Evolutionary conservation across 2,113 vertebrate genomes (phyloP), one percentile per base, ranked within the genome.

Genomic region (Pelusios castaneus): DNA sequence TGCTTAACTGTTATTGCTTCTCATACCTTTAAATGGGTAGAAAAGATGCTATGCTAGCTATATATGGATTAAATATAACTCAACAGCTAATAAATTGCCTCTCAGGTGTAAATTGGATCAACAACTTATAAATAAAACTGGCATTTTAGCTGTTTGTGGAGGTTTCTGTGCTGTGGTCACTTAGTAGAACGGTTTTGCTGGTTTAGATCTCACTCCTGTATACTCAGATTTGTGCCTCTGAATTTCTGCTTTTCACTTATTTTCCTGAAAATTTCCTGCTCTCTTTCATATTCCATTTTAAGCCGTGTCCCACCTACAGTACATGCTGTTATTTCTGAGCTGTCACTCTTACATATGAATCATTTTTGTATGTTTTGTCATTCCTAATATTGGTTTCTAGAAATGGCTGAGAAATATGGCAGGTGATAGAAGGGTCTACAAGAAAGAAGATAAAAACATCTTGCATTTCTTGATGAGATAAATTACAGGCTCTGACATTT

Each of bases 311-410:
- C 97, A 97, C 97, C 96, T 97, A 95, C 95, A 94, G 85, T 81
- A 91, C 85, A 95, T 96, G 97, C 95, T 97, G 85, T 92, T 94
- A 97, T 96, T 97, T 97, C 94, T 95, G 88, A 97, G 80, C 95
- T 95, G 95, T 97, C 97, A 94, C 81, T 97, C 95, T 95, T 95
- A 96, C 92, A 96, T 96, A 92, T 95, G 97, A 98, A 94, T 98
- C 97, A 97, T 93, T 97, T 97, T 90, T 97, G 89, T 93, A 3
- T 97, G 95, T 96, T 98, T 97, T 98, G 97, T 98, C 96, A 97
- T 95, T 97, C 94, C 96, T 96, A 97, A 97, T 97, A 96, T 96
- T 97, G 90, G 82, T 95, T 97, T 96, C 85, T 95, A 96, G 96
- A 96, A 92, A 91, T 34, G 55, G 49, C 55, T 90, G 91, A 89